Base-by-base conservation (phyloP, 2,797 vertebrate species). In the Diglossa cyanea region DNA sequence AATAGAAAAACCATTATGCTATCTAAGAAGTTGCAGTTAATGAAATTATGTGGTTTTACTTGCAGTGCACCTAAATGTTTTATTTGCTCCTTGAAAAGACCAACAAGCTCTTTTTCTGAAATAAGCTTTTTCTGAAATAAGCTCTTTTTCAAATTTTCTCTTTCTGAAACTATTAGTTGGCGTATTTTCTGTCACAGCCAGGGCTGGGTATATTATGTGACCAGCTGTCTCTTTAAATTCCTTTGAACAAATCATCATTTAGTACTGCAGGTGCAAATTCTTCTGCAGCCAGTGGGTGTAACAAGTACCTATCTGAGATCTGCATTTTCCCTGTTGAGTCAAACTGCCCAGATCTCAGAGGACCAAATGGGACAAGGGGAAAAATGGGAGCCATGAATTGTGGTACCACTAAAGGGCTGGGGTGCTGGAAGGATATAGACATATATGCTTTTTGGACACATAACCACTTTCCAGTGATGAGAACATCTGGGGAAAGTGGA, bases 401-500 rank as follows among this genome's bases (percentile, higher is more conserved):
- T 0, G 0, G 50, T 68, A 28, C 47, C 14, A 13, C 23, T 40
- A 26, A 61, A 0, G 3, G 0, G 2, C 23, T 60, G 75, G 17
- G 58, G 4, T 28, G 12, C 53, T 75, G 23, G 58, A 75, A 91
- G 47, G 57, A 8, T 57, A 23, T 0, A 58, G 35, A 76, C 35
- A 40, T 26, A 45, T 7, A 2, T 79, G 48, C 18, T 54, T 81
- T 78, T 63, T 54, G 79, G 60, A 65, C 17, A 54, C 28, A 51
- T 8, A 87, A 16, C n/a, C 39, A 25, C 65, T 66, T 58, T 3
- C 40, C 75, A 78, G 62, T 1, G 20, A 45, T 40, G 39, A 54
- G 65, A 75, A 81, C 83, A 92, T 42, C 44, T 48, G 63, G 37
- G 68, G 40, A 93, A 91, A 82, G 65, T 13, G 65, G 42, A n/a